Evolutionary conservation across 2,797 vertebrate species (phyloP).

Genomic region (Sorex maritimensis): DNA sequence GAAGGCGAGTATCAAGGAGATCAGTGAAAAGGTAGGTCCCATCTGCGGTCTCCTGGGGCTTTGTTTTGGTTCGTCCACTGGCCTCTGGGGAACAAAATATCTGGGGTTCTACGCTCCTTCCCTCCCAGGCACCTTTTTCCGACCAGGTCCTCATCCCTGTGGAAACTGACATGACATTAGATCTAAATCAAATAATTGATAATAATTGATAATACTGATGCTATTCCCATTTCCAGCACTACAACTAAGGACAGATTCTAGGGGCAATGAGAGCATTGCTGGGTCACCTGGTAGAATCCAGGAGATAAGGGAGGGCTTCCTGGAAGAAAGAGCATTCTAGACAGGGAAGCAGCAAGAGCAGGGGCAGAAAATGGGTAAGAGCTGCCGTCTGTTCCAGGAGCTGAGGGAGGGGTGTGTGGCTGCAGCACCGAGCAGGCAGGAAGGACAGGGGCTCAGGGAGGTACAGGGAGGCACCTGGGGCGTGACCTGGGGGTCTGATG

Average conservation of each 20-base stretch:
- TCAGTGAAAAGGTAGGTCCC: conserved; percentile 78
- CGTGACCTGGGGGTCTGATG: background rate
- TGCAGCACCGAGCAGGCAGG: background rate
- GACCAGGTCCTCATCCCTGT: background rate
- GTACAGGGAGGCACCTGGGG: background rate
- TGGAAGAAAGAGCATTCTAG: background rate
- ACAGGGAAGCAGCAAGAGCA: background rate
- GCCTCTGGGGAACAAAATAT: background rate
- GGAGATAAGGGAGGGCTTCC: background rate
- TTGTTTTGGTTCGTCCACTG: background rate
- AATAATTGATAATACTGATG: background rate
- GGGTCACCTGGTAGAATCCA: background rate
- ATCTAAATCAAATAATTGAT: background rate
- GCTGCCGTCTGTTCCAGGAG: background rate
- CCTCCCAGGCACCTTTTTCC: background rate
- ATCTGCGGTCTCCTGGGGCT: background rate
- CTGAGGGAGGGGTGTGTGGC: too few species aligned
- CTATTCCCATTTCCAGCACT: background rate
- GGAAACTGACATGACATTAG: background rate
- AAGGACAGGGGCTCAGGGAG: background rate
- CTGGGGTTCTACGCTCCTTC: background rate
- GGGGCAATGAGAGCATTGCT: background rate
- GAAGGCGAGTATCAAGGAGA: conserved; percentile 32
- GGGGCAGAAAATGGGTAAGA: background rate
- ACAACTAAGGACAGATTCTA: background rate